These are phyloP conservation scores for Tetranychus piercei DNA, from an alignment of 2,888 invertebrate species.

Conservation along the genomic window DNA sequence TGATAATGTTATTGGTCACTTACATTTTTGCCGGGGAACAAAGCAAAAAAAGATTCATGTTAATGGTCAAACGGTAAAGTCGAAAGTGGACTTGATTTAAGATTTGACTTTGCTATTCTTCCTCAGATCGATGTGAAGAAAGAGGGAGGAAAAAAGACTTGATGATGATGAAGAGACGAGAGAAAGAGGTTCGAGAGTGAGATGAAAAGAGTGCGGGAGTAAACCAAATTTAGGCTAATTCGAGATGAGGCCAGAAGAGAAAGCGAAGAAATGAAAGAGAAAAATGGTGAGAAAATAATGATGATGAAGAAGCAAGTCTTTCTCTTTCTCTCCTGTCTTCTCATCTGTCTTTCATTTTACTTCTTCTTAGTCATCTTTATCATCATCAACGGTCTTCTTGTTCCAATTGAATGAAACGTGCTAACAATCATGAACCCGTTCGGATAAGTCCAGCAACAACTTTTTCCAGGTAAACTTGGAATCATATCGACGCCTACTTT, in stretches of 20 bases:
- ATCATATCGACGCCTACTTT: background rate
- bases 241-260: background rate
- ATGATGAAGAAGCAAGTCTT: background rate
- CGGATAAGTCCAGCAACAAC: background rate
- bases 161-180: background rate
- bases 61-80: conserved; percentile 1
- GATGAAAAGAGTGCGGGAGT: background rate
- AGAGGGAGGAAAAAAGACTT: background rate
- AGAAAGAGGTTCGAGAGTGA: background rate
- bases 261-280: background rate
- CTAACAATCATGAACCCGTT: background rate
- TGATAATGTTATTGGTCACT: background rate
- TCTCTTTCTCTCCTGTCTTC: background rate
- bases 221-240: conserved; percentile 1
- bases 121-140: background rate
- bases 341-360: background rate
- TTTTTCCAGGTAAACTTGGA: too few relatives aligned
- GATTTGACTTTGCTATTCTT: background rate
- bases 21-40: background rate
- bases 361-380: too few relatives aligned
- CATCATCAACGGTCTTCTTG: too few relatives aligned
- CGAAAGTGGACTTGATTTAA: background rate
- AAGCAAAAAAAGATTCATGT: background rate
- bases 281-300: background rate
- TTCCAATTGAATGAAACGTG: background rate